Conservation (phyloP, 2,888 invertebrate genomes). For the Hydriomena furcata region DNA sequence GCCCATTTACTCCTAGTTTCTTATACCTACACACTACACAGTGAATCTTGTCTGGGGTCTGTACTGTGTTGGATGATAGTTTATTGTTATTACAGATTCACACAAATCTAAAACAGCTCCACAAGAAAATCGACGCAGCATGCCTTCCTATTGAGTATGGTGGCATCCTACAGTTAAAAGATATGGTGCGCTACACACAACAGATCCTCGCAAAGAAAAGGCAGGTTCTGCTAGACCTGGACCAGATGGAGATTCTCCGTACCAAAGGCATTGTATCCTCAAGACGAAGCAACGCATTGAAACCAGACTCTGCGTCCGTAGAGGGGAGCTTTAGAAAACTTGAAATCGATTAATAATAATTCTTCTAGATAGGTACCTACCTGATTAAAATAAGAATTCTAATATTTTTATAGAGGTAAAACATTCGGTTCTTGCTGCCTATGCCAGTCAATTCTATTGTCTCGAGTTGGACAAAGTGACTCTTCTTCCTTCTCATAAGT, state of each 20-base stretch:
- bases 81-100: slow-evolving; percentile 73
- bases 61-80: no score
- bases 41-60: no score
- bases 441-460: no score
- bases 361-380: no score
- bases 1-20: no score
- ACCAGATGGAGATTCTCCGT: slow-evolving; percentile 86
- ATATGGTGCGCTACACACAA: slow-evolving; percentile 89
- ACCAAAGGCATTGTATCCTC: slow-evolving; percentile 80
- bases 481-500: no score
- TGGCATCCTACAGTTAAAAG: slow-evolving; percentile 86
- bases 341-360: slow-evolving; percentile 86
- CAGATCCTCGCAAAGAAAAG: slow-evolving; percentile 84
- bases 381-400: no score
- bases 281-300: slow-evolving; percentile 51
- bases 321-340: slow-evolving; percentile 88
- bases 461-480: no score
- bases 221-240: slow-evolving; percentile 83
- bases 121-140: slow-evolving; percentile 82
- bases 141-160: slow-evolving; percentile 90
- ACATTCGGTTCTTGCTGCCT: no score
- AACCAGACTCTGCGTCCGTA: slow-evolving; percentile 57
- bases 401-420: no score
- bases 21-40: no score
- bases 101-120: slow-evolving; percentile 82